These are phyloP conservation scores for Hemitrygon akajei DNA, from an alignment of 2,797 vertebrate genomes.

Conservation along the genomic window DNA sequence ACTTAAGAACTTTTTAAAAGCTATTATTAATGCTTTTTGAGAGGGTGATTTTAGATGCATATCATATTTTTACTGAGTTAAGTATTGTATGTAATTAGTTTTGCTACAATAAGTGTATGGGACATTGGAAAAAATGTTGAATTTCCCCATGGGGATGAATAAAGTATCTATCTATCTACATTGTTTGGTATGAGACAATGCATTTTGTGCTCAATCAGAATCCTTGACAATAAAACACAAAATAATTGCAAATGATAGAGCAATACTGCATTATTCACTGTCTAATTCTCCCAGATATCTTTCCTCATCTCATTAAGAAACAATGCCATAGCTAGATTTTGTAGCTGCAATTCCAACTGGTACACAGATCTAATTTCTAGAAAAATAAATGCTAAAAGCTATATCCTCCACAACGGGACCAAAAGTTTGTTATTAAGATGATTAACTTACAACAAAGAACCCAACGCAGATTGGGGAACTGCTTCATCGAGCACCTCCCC, in stretches of 20 bases:
- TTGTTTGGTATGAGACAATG: background rate
- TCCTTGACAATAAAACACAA: background rate
- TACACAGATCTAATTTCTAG: background rate
- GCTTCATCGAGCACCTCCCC: too few relatives aligned
- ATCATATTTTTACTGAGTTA: too few relatives aligned
- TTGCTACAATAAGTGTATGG: too few relatives aligned
- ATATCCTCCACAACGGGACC: background rate
- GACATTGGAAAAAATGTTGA: too few relatives aligned
- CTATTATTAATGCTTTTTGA: too few relatives aligned
- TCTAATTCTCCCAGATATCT: background rate
- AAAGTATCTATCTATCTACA: too few relatives aligned
- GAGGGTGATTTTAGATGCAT: too few relatives aligned
- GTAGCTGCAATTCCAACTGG: background rate
- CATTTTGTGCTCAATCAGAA: background rate
- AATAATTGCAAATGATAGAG: background rate
- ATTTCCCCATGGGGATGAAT: too few relatives aligned
- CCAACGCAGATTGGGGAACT: too few relatives aligned
- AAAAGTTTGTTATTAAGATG: background rate
- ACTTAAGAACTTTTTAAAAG: too few relatives aligned
- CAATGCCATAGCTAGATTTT: background rate
- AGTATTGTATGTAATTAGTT: too few relatives aligned
- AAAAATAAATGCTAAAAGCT: background rate
- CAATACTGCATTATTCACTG: too few relatives aligned
- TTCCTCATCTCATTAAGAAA: background rate
- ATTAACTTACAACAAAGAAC: background rate